Evolutionary conservation across 1,140 invertebrate species (phyloP).

Genomic region (Sipha flava): DNA sequence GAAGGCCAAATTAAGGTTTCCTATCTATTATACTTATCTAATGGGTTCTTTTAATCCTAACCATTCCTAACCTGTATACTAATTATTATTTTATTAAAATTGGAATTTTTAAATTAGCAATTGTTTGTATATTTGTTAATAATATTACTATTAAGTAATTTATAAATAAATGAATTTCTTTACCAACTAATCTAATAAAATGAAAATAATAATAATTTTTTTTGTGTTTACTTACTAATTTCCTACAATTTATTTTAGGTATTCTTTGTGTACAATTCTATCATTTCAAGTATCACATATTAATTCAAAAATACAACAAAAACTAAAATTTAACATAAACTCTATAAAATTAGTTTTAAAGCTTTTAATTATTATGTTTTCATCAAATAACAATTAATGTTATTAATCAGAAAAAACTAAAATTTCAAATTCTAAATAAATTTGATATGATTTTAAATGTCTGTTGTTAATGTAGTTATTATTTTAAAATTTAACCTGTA

Average conservation of each 20-base stretch:
- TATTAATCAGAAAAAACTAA: background rate
- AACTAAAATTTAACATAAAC: too few relatives aligned
- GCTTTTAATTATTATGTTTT: too few relatives aligned
- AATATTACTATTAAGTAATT: too few relatives aligned
- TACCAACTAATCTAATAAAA: background rate
- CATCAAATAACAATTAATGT: background rate
- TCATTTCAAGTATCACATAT: too few relatives aligned
- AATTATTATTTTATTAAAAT: background rate
- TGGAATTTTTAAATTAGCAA: too few relatives aligned
- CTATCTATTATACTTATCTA: background rate
- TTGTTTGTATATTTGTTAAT: too few relatives aligned
- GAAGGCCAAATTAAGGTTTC: constrained; percentile 59
- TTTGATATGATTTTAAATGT: background rate
- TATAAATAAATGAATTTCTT: too few relatives aligned
- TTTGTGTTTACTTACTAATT: background rate
- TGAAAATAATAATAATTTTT: background rate
- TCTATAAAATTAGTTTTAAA: too few relatives aligned
- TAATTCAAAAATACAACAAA: too few relatives aligned
- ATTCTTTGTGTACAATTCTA: too few relatives aligned
- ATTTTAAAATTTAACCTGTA: background rate
- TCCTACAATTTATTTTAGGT: too few relatives aligned
- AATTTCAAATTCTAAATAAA: background rate
- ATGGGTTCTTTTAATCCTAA: background rate
- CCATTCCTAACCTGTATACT: background rate
- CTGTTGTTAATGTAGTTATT: background rate